Conservation (phyloP, 2,888 invertebrate species). For the Ceraclea dissimilis region DNA sequence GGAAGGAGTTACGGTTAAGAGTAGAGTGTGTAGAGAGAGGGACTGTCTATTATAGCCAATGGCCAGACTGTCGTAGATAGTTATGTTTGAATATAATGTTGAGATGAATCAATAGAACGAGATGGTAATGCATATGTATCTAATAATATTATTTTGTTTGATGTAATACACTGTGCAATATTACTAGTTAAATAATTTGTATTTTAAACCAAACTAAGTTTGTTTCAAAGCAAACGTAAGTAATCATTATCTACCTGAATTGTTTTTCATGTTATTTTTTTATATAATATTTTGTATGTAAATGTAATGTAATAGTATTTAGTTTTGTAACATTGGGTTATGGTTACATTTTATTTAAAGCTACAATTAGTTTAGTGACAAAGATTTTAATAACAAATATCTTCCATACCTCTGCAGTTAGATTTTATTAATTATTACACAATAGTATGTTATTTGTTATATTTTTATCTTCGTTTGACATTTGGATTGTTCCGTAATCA, state of each 20-base stretch:
- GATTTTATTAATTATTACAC: conserved; percentile 15
- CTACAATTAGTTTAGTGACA: conserved; percentile 24
- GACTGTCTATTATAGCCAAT: not conserved
- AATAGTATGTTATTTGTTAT: not conserved
- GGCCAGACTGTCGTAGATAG: conserved; percentile 26
- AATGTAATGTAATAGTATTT: conserved; percentile 10
- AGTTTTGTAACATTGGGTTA: conserved; percentile 43
- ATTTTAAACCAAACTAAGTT: conserved; percentile 56
- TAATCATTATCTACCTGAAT: conserved; percentile 48
- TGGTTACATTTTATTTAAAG: conserved; percentile 33
- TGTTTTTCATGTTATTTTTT: conserved; percentile 38
- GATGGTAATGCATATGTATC: not conserved
- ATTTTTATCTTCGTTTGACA: not conserved
- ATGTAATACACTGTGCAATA: conserved; percentile 52
- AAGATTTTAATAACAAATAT: conserved; percentile 5
- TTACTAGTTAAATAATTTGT: conserved; percentile 52
- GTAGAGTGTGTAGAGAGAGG: too few species aligned
- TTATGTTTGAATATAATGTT: conserved; percentile 22
- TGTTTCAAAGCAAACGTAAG: conserved; percentile 30
- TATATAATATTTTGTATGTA: not conserved
- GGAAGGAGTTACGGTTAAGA: too few species aligned
- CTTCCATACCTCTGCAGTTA: conserved; percentile 35
- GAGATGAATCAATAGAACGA: conserved; percentile 36
- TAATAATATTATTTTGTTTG: conserved; percentile 37
- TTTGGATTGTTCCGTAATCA: too few species aligned